phyloP scores from a whole-genome alignment of 2,797 vertebrate genomes.

The Spea hammondii region DNA sequence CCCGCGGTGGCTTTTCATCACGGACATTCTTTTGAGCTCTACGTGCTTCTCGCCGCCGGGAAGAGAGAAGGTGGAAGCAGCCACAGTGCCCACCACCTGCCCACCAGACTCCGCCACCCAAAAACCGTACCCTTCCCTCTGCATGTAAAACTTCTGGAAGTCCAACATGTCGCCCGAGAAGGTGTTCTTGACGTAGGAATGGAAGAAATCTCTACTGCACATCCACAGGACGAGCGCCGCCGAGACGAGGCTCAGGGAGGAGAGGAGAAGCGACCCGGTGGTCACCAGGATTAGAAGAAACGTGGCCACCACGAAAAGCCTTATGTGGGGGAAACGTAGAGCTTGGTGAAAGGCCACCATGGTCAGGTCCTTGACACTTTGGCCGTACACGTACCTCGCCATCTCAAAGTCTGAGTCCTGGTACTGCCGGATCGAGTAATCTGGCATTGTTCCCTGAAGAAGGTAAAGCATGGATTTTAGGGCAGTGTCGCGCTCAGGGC shows the following conservation, averaged over 20 bases:
- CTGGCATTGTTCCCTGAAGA: background rate
- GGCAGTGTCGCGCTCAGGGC: too few species aligned
- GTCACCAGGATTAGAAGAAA: background rate
- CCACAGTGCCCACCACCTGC: slow-evolving; percentile 58
- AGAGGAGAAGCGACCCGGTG: background rate
- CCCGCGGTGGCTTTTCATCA: slow-evolving; percentile 46
- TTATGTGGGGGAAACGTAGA: background rate
- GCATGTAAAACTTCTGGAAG: slow-evolving; percentile 58
- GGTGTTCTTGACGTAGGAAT: background rate
- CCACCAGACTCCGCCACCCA: slow-evolving; percentile 61
- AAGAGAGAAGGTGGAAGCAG: background rate
- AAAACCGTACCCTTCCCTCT: slow-evolving; percentile 55
- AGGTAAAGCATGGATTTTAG: background rate
- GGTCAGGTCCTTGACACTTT: background rate
- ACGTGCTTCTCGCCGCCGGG: slow-evolving; percentile 27
- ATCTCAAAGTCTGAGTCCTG: slow-evolving; percentile 12
- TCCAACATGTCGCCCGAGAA: slow-evolving; percentile 59
- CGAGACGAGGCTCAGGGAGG: background rate
- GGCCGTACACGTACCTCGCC: slow-evolving; percentile 3
- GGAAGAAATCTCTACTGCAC: background rate
- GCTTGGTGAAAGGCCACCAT: background rate
- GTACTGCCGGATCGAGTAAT: slow-evolving; percentile 17
- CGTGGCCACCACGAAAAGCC: background rate
- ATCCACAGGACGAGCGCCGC: background rate
- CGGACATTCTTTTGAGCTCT: slow-evolving; percentile 53